phyloP scores from a whole-genome alignment of 1,140 invertebrate genomes.

The Trichomalopsis sarcophagae region DNA sequence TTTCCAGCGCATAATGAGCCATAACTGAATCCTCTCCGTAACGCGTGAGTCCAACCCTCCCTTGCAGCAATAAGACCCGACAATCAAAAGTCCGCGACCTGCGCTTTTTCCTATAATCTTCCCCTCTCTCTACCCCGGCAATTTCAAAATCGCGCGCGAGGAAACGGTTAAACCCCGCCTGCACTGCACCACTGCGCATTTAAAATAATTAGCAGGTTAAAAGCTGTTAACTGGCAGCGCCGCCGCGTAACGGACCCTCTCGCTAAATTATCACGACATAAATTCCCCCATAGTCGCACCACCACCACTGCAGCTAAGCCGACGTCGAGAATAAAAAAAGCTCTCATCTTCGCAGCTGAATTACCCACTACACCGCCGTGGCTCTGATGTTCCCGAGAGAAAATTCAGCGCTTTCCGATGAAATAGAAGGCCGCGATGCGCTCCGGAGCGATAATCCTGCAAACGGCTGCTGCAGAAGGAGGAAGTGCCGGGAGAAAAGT shows the following conservation, averaged over 20 bases:
- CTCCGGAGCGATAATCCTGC: conserved; percentile 17
- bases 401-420: conserved; percentile 42
- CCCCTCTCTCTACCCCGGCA: neutral
- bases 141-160: conserved; percentile 3
- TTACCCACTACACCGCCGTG: no score
- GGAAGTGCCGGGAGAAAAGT: conserved; percentile 30
- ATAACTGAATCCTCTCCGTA: neutral
- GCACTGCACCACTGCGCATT: neutral
- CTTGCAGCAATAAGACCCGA: neutral
- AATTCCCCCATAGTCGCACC: neutral
- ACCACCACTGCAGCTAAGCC: no score
- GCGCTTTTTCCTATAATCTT: neutral
- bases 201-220: conserved; percentile 43
- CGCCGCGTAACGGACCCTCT: conserved; percentile 16
- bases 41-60: neutral
- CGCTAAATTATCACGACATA: conserved; percentile 40
- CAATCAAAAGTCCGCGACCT: neutral
- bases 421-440: conserved; percentile 11
- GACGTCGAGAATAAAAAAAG: neutral
- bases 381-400: neutral
- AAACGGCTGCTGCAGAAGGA: neutral
- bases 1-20: neutral
- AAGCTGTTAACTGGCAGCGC: conserved; percentile 20
- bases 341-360: no score
- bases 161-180: neutral